Evolutionary conservation across 2,888 invertebrate genomes (phyloP).

Genomic region (Aporophyla lueneburgensis): DNA sequence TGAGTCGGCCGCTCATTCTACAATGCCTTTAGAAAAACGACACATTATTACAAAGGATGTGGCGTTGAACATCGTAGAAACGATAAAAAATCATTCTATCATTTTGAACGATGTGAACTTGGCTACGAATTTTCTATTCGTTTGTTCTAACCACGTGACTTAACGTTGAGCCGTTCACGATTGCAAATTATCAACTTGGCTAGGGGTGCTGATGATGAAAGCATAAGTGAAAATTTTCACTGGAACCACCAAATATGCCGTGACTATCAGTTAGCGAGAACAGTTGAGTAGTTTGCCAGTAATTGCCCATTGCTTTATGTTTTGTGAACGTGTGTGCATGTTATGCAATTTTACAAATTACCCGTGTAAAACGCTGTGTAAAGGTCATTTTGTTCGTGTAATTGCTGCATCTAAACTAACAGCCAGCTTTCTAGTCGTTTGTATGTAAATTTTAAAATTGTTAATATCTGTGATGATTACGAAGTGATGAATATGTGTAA

Average conservation of each 20-base stretch:
- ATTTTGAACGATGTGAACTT: no score
- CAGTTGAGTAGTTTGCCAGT: constrained; percentile 2
- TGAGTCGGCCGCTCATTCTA: no score
- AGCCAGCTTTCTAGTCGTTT: constrained; percentile 31
- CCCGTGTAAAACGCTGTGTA: constrained; percentile 25
- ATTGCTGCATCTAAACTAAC: constrained; percentile 20
- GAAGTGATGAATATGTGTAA: not conserved
- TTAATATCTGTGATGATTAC: not conserved
- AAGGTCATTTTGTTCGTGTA: constrained; percentile 28
- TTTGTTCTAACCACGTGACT: no score
- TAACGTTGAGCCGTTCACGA: no score
- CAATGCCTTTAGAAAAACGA: no score
- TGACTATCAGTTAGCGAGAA: not conserved
- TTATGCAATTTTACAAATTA: constrained; percentile 52
- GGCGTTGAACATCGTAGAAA: no score
- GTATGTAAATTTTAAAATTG: constrained; percentile 13
- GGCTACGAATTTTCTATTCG: no score
- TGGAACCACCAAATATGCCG: not conserved
- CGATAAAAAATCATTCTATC: no score
- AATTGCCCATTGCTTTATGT: constrained; percentile 26
- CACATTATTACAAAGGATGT: no score
- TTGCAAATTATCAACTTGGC: no score
- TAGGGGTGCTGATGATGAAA: no score
- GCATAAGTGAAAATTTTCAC: not conserved
- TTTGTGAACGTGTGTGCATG: constrained; percentile 3